Percentiles rank a stretch among this genome's conserved stretches.
These are phyloP conservation scores for Apamea epomidion DNA, from an alignment of 2,888 invertebrate species.

Conservation along the genomic window DNA sequence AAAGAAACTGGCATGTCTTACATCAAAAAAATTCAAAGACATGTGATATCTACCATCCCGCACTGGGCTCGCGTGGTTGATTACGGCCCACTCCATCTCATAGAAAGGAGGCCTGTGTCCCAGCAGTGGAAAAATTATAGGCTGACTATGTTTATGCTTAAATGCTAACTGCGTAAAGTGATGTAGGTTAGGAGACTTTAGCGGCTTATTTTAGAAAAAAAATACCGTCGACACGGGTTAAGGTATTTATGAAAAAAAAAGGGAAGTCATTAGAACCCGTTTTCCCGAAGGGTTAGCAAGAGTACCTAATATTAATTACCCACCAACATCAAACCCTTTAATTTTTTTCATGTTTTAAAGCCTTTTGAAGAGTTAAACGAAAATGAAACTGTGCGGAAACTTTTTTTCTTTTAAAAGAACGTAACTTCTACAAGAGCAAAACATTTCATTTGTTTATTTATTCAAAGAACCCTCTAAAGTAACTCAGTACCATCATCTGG, in stretches of 20 bases:
- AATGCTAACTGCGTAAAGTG: no score
- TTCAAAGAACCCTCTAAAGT: conserved; percentile 40
- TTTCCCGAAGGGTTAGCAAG: not conserved
- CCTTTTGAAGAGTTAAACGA: not conserved
- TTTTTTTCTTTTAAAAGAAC: not conserved
- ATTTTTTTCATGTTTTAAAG: not conserved
- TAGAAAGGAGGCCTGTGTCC: no score
- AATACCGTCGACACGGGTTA: not conserved
- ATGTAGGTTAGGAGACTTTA: no score
- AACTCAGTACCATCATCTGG: conserved; percentile 10
- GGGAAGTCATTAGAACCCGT: not conserved
- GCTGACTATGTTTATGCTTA: no score
- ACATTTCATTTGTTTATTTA: conserved; percentile 38
- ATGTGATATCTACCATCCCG: no score
- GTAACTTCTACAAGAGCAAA: not conserved
- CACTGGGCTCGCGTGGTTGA: no score
- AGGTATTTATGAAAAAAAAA: no score
- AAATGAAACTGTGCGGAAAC: not conserved
- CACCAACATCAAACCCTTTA: not conserved
- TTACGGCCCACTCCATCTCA: no score
- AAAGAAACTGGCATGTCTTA: not conserved
- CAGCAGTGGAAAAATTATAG: no score
- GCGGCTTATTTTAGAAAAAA: not conserved
- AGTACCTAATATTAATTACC: not conserved
- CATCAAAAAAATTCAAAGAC: no score